Evolutionary conservation across 2,888 invertebrate species (phyloP).

Genomic region (Ptycholaimellus sp.): DNA sequence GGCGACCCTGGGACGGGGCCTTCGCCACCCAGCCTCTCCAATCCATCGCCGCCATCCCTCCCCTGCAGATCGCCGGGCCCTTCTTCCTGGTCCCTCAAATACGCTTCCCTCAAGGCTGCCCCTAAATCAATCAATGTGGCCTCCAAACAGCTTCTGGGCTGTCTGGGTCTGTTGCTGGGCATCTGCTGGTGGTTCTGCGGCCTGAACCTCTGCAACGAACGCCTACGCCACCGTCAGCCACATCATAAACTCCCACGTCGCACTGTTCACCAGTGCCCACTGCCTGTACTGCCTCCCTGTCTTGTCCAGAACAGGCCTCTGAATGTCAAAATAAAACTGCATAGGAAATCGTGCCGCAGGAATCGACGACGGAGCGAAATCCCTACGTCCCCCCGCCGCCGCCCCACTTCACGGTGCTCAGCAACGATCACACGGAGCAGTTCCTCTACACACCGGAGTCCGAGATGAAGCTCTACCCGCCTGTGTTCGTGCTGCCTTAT

Average conservation of each 20-base stretch:
- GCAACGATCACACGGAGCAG: constrained; percentile 21
- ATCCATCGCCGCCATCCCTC: not conserved
- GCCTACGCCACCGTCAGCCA: constrained; percentile 20
- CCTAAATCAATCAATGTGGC: too few relatives aligned
- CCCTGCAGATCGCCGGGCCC: constrained; percentile 19
- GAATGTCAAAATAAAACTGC: too few relatives aligned
- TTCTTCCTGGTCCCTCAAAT: constrained; percentile 14
- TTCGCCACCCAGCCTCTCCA: too few relatives aligned
- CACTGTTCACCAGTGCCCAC: not conserved
- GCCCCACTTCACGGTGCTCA: constrained; percentile 20
- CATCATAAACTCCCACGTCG: constrained; percentile 11
- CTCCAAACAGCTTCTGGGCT: too few relatives aligned
- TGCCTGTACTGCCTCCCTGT: too few relatives aligned
- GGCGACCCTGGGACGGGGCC: too few relatives aligned
- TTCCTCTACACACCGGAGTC: constrained; percentile 18
- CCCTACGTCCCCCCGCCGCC: constrained; percentile 24
- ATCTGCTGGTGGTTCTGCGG: constrained; percentile 7
- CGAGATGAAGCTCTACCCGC: constrained; percentile 24
- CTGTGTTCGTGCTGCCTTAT: constrained; percentile 15
- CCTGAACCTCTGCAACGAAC: constrained; percentile 11
- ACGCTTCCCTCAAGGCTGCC: too few relatives aligned
- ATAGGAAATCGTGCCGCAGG: too few relatives aligned
- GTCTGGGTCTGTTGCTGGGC: too few relatives aligned
- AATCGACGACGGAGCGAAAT: too few relatives aligned
- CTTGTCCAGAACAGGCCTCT: too few relatives aligned